A percentile compares a stretch with the other conserved stretches of the same genome.
Evolutionary conservation across 2,113 vertebrate species (phyloP).

Genomic region (Enhydra lutris): DNA sequence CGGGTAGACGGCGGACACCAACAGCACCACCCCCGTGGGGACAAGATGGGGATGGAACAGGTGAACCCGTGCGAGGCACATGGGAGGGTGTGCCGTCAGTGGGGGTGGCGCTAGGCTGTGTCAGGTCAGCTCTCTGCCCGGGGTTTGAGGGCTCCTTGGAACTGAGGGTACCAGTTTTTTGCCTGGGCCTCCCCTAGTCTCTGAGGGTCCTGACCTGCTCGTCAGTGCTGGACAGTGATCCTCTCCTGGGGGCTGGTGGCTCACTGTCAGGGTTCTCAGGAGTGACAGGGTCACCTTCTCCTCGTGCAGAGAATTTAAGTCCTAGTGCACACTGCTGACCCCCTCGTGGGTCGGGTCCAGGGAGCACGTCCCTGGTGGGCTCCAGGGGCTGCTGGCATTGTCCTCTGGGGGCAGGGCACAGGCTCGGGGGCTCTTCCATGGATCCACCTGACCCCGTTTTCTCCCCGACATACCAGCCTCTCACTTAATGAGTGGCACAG

Average conservation of each 20-base stretch:
- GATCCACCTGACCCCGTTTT: accelerated
- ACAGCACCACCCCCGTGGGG: accelerated
- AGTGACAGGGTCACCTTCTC: not conserved
- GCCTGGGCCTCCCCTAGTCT: not conserved
- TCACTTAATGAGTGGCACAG: not conserved
- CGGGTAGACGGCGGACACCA: accelerated
- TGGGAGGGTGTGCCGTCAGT: accelerated
- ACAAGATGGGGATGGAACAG: accelerated
- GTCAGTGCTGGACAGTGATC: accelerated
- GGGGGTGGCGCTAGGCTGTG: accelerated
- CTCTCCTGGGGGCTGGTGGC: not conserved
- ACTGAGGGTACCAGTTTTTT: not conserved
- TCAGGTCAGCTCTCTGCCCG: not conserved
- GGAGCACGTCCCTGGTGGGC: not conserved
- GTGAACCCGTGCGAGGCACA: accelerated
- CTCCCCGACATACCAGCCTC: not conserved
- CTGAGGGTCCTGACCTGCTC: not conserved
- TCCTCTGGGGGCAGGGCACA: not conserved
- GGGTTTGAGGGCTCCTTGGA: not conserved
- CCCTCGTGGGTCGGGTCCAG: not conserved
- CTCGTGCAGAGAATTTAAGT: accelerated
- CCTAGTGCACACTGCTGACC: accelerated
- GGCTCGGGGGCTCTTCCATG: not conserved
- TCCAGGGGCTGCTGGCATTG: not conserved
- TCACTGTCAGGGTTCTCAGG: not conserved